Conservation (phyloP, 2,888 invertebrate species). For the Phragmatobia fuliginosa region DNA sequence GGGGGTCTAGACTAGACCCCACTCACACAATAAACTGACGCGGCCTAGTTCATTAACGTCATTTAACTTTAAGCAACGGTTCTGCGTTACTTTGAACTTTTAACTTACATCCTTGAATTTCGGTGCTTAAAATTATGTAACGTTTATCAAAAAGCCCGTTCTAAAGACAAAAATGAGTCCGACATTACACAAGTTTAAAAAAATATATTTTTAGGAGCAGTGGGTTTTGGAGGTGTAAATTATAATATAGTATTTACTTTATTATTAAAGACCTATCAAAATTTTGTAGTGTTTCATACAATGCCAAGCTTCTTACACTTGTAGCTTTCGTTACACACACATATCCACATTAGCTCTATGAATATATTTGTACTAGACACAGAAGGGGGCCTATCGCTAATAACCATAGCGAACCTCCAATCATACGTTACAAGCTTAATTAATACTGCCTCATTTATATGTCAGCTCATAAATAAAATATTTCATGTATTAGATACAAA, state of each 20-base stretch:
- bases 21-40: no score
- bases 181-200: no score
- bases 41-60: no score
- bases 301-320: constrained; percentile 12
- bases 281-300: constrained; percentile 14
- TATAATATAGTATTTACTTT: not conserved
- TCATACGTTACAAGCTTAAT: constrained; percentile 7
- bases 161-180: no score
- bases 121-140: no score
- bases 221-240: not conserved
- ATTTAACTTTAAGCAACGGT: no score
- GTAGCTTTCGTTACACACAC: constrained; percentile 60
- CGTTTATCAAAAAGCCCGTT: no score
- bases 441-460: constrained; percentile 1
- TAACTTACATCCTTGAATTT: no score
- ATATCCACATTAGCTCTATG: constrained; percentile 75
- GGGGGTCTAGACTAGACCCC: no score
- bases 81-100: no score
- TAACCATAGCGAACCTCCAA: constrained; percentile 31
- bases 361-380: constrained; percentile 27
- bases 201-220: no score
- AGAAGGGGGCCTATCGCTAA: constrained; percentile 37
- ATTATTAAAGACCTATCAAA: constrained; percentile 4
- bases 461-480: not conserved
- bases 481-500: not conserved